Conservation (phyloP, 2,113 vertebrate genomes). For the Sinocyclocheilus anshuiensis region DNA sequence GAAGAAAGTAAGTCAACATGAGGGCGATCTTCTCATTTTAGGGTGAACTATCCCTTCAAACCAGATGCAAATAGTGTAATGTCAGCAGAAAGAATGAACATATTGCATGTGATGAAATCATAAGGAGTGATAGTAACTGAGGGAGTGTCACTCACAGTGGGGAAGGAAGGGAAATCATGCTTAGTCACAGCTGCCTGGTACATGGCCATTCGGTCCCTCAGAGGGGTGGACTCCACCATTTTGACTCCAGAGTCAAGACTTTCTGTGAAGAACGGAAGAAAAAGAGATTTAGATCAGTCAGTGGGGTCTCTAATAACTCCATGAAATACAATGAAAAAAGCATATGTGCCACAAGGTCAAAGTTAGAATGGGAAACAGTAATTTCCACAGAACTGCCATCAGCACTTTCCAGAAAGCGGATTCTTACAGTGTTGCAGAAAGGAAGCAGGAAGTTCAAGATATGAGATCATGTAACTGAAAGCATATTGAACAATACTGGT, state of each 20-base stretch:
- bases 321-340: neutral
- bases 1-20: neutral
- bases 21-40: neutral
- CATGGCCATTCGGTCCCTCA: conserved; percentile 92
- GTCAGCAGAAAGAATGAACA: neutral
- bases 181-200: conserved; percentile 93
- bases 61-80: neutral
- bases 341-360: conserved; percentile 55
- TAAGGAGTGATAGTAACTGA: neutral
- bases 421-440: neutral
- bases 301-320: neutral
- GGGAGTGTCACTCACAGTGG: conserved; percentile 61
- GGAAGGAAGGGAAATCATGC: conserved; percentile 70
- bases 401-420: conserved; percentile 54
- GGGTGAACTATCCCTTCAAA: neutral
- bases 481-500: neutral
- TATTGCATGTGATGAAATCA: neutral
- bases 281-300: neutral
- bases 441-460: neutral
- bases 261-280: conserved; percentile 58
- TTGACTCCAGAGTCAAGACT: conserved; percentile 62
- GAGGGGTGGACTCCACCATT: conserved; percentile 82
- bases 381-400: conserved; percentile 38
- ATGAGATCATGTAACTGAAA: neutral
- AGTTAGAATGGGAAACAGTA: conserved; percentile 16